Conservation (phyloP, 2,113 vertebrate genomes). For the Rhipidura dahli region DNA sequence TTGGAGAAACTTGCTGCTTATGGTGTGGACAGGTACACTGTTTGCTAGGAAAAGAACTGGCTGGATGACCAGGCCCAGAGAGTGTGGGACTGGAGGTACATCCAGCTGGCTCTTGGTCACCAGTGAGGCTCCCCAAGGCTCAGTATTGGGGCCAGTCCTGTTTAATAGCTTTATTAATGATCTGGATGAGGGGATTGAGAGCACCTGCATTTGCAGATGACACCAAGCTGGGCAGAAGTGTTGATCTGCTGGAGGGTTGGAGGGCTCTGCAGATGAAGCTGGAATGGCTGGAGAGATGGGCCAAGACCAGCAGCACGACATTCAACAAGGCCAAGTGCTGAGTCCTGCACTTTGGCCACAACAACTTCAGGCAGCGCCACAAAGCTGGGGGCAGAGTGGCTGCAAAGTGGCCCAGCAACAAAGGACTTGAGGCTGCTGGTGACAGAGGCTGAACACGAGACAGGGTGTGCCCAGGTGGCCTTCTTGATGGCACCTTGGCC, state of each 20-base stretch:
- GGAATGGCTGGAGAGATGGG: not conserved
- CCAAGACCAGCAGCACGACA: fast-evolving
- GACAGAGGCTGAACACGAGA: not conserved
- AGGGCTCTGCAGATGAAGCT: not conserved
- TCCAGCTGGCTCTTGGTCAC: not conserved
- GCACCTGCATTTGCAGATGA: not conserved
- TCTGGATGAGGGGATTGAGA: not conserved
- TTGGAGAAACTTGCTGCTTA: not conserved
- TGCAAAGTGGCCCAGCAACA: not conserved
- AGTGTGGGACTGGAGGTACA: not conserved
- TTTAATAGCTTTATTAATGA: not conserved
- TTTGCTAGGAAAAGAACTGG: not conserved
- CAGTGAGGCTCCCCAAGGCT: not conserved
- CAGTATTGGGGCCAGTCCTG: not conserved
- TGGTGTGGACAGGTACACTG: fast-evolving
- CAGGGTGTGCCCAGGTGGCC: not conserved
- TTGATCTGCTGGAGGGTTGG: not conserved
- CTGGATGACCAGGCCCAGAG: not conserved
- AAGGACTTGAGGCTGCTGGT: not conserved
- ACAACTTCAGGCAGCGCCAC: fast-evolving
- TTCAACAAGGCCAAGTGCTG: not conserved
- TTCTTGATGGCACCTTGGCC: not conserved
- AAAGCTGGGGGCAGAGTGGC: not conserved
- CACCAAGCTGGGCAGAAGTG: too few species aligned
- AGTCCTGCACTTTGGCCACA: not conserved